A percentile compares a stretch with the other conserved stretches of the same genome.
Evolutionary conservation across 1,140 invertebrate genomes (phyloP).

Genomic region (Onthophagus taurus): DNA sequence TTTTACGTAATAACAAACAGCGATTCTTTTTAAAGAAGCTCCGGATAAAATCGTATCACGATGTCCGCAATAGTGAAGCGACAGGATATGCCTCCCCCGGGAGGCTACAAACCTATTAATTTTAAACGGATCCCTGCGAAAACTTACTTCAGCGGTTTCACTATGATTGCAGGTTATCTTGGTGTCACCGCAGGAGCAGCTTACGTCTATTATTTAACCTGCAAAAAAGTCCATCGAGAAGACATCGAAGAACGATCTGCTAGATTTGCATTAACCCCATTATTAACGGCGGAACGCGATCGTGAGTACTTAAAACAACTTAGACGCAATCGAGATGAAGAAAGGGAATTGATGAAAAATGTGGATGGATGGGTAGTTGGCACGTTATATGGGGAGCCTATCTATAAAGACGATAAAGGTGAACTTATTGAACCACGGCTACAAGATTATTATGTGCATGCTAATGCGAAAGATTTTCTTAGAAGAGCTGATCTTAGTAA

Average conservation of each 20-base stretch:
- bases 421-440: slow-evolving; percentile 50
- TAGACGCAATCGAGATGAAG: slow-evolving; percentile 69
- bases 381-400: slow-evolving; percentile 72
- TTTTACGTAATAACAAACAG: too few relatives aligned
- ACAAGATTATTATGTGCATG: slow-evolving; percentile 63
- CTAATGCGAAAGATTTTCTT: slow-evolving; percentile 41
- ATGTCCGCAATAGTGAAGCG: slow-evolving; percentile 32
- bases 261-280: slow-evolving; percentile 60
- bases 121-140: slow-evolving; percentile 62
- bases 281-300: slow-evolving; percentile 73
- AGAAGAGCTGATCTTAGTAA: slow-evolving; percentile 41
- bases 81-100: slow-evolving; percentile 80
- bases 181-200: slow-evolving; percentile 47
- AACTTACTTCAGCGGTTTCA: slow-evolving; percentile 50
- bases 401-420: slow-evolving; percentile 49
- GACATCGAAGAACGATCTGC: slow-evolving; percentile 66
- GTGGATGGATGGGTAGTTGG: slow-evolving; percentile 83
- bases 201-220: slow-evolving; percentile 49
- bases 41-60: too few relatives aligned
- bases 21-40: too few relatives aligned
- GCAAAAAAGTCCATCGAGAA: slow-evolving; percentile 42
- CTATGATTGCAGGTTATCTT: slow-evolving; percentile 49
- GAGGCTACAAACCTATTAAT: slow-evolving; percentile 68
- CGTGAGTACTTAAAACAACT: slow-evolving; percentile 72
- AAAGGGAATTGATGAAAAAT: slow-evolving; percentile 78